Evolutionary conservation across 2,797 vertebrate species (phyloP).

Genomic region (Rhinichthys osculus): DNA sequence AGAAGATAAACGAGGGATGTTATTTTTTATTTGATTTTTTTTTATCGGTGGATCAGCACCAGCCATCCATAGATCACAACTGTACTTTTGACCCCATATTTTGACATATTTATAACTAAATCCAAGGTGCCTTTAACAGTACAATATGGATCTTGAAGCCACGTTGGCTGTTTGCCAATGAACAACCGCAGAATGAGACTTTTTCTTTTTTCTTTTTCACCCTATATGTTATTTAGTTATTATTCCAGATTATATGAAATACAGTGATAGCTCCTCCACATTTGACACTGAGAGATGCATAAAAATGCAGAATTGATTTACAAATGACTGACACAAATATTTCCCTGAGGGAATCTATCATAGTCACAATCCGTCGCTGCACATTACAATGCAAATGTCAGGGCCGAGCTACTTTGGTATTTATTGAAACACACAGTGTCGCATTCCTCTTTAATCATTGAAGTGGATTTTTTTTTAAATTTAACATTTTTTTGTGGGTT

Average conservation of each 20-base stretch:
- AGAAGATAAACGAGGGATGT: not conserved
- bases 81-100: conserved; percentile 35
- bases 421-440: conserved; percentile 23
- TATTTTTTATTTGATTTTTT: not conserved
- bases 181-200: conserved; percentile 42
- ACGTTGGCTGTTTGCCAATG: conserved; percentile 10
- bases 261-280: conserved; percentile 31
- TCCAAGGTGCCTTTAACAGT: conserved; percentile 39
- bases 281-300: conserved; percentile 45
- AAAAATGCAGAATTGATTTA: conserved; percentile 62
- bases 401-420: conserved; percentile 41
- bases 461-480: not conserved
- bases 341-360: conserved; percentile 57
- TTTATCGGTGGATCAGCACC: conserved; percentile 26
- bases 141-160: conserved; percentile 28
- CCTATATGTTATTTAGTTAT: conserved; percentile 34
- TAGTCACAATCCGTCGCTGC: conserved; percentile 38
- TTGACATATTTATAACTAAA: conserved; percentile 40
- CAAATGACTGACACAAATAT: conserved; percentile 61
- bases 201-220: conserved; percentile 11
- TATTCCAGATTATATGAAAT: conserved; percentile 52
- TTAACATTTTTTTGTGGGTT: not conserved
- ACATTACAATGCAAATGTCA: conserved; percentile 56
- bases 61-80: conserved; percentile 22
- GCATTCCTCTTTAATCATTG: not conserved